Conservation (phyloP, 2,797 vertebrate genomes). For the Spatula clypeata region DNA sequence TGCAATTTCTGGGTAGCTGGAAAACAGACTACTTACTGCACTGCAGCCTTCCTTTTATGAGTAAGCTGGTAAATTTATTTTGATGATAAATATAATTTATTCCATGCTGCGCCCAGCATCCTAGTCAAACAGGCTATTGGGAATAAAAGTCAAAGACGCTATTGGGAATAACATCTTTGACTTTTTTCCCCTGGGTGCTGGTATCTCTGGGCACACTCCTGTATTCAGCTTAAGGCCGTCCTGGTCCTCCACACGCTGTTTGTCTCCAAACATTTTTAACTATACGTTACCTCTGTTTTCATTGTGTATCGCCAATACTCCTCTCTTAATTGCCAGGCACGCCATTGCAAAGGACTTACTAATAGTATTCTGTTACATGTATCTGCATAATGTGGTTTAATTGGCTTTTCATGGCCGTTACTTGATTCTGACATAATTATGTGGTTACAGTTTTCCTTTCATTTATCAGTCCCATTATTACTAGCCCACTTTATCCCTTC, state of each 20-base stretch:
- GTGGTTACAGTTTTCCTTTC: constrained; percentile 57
- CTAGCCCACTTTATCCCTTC: background rate
- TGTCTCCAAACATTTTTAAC: constrained; percentile 60
- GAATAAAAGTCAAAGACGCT: background rate
- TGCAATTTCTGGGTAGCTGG: background rate
- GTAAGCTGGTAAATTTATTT: background rate
- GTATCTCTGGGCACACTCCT: background rate
- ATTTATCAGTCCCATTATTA: constrained; percentile 50
- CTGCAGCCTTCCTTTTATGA: background rate
- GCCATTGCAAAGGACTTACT: constrained; percentile 23
- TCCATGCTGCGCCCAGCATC: background rate
- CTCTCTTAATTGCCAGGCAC: constrained; percentile 54
- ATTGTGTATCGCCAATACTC: constrained; percentile 9
- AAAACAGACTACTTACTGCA: background rate
- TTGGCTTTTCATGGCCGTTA: constrained; percentile 53
- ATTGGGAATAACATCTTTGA: background rate
- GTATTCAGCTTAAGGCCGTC: background rate
- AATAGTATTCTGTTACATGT: constrained; percentile 56
- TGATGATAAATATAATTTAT: background rate
- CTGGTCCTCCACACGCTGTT: background rate
- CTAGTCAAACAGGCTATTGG: background rate
- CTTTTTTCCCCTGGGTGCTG: background rate
- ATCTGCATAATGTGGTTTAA: constrained; percentile 66
- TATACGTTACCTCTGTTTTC: constrained; percentile 55
- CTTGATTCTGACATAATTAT: constrained; percentile 69